Conservation (phyloP, 2,888 invertebrate species). For the Morpho achilles region DNA sequence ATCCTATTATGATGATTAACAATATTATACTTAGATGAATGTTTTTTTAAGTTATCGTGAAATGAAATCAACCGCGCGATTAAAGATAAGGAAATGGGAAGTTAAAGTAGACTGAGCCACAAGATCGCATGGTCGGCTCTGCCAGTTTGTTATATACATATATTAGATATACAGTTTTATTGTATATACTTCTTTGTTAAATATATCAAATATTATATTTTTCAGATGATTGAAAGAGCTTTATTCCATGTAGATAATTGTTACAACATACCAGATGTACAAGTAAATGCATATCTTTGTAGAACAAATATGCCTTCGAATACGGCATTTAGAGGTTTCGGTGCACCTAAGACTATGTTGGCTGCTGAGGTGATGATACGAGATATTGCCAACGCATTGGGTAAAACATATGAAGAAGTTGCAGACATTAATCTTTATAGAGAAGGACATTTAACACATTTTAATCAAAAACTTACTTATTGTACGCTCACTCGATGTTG, state of each 20-base stretch:
- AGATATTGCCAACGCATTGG: slow-evolving; percentile 84
- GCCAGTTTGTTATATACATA: too few relatives aligned
- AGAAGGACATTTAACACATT: slow-evolving; percentile 89
- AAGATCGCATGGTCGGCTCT: too few relatives aligned
- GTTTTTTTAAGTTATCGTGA: too few relatives aligned
- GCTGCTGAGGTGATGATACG: slow-evolving; percentile 88
- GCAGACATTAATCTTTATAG: slow-evolving; percentile 86
- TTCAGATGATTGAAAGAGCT: slow-evolving; percentile 88
- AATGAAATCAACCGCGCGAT: too few relatives aligned
- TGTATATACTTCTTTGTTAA: too few relatives aligned
- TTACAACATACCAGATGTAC: slow-evolving; percentile 86
- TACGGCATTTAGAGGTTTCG: slow-evolving; percentile 96
- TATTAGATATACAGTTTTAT: too few relatives aligned
- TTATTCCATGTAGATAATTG: slow-evolving; percentile 89
- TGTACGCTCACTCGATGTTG: slow-evolving; percentile 88
- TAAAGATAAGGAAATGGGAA: too few relatives aligned
- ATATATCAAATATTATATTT: slow-evolving; percentile 10
- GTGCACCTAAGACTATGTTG: slow-evolving; percentile 94
- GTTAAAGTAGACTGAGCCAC: too few relatives aligned
- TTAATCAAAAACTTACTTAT: slow-evolving; percentile 84
- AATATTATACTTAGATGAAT: too few relatives aligned
- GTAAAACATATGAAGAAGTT: slow-evolving; percentile 82
- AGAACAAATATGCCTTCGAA: slow-evolving; percentile 94
- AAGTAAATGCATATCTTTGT: slow-evolving; percentile 85
- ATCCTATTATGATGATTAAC: too few relatives aligned